Conservation (phyloP, 1,140 invertebrate genomes). For the Eriosoma lanigerum region DNA sequence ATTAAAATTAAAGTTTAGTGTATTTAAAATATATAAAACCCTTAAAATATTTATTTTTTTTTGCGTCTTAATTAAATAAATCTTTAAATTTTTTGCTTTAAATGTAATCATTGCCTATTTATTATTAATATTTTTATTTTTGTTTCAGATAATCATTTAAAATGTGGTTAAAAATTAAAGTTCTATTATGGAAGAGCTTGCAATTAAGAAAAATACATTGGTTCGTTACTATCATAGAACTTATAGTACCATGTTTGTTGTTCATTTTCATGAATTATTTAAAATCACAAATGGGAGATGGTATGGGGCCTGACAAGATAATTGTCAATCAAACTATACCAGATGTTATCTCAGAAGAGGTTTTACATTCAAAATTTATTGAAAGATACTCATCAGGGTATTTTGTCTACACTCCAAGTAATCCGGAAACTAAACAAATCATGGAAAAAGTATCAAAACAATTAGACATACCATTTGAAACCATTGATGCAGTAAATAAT, state of each 20-base stretch:
- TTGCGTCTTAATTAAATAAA: too few relatives aligned
- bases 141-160: conserved; percentile 30
- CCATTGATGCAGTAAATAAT: neutral
- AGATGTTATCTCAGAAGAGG: neutral
- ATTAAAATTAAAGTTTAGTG: too few relatives aligned
- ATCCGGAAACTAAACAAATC: neutral
- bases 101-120: too few relatives aligned
- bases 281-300: neutral
- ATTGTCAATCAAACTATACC: neutral
- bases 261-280: conserved; percentile 43
- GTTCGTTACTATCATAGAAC: conserved; percentile 52
- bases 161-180: conserved; percentile 52
- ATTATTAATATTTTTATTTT: neutral
- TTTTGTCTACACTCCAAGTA: conserved; percentile 25
- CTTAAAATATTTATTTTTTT: too few relatives aligned
- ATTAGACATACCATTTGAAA: neutral
- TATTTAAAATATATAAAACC: too few relatives aligned
- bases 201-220: conserved; percentile 52
- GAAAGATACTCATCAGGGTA: neutral
- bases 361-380: neutral
- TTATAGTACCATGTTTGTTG: conserved; percentile 48
- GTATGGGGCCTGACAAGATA: neutral
- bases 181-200: conserved; percentile 53
- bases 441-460: neutral
- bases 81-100: too few relatives aligned